A percentile compares a stretch with the other conserved stretches of the same genome.
Conservation (phyloP, 2,113 vertebrate species). For the Chaetura pelagica region DNA sequence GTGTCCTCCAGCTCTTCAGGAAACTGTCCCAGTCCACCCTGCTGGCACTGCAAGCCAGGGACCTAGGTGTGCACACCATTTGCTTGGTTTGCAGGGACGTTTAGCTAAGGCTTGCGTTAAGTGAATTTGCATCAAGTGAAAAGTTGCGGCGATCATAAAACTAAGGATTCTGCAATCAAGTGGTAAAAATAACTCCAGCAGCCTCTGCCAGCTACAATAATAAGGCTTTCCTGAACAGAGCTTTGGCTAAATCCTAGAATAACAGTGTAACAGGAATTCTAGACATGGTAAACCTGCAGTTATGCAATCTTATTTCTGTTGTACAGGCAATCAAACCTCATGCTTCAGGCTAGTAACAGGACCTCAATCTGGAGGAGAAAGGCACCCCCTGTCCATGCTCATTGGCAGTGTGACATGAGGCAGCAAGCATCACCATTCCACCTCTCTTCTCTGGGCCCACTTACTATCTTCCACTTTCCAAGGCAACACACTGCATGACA, state of each 20-base stretch:
- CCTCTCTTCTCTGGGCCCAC: fast-evolving
- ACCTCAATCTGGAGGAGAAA: not conserved
- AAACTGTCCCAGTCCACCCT: not conserved
- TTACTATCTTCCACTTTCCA: not conserved
- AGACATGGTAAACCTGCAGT: constrained; percentile 13
- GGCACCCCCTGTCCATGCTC: not conserved
- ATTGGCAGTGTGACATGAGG: not conserved
- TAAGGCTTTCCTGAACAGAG: constrained; percentile 13
- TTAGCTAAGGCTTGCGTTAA: not conserved
- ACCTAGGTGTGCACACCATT: not conserved
- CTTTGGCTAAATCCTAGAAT: constrained; percentile 39
- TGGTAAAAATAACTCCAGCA: constrained; percentile 18
- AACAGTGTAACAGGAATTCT: constrained; percentile 34
- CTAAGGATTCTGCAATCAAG: constrained; percentile 28
- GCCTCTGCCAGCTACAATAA: constrained; percentile 42
- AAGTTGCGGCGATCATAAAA: not conserved
- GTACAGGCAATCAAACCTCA: not conserved
- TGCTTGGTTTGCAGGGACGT: not conserved
- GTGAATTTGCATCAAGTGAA: not conserved
- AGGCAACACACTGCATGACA: not conserved
- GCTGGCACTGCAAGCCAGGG: not conserved
- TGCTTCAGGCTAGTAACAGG: fast-evolving
- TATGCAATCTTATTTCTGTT: constrained; percentile 31
- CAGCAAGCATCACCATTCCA: not conserved
- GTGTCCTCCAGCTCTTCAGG: not conserved